A percentile compares a stretch with the other conserved stretches of the same genome.
These are phyloP conservation scores for Coregonus ussuriensis DNA, from an alignment of 2,797 vertebrate genomes.

Conservation along the genomic window DNA sequence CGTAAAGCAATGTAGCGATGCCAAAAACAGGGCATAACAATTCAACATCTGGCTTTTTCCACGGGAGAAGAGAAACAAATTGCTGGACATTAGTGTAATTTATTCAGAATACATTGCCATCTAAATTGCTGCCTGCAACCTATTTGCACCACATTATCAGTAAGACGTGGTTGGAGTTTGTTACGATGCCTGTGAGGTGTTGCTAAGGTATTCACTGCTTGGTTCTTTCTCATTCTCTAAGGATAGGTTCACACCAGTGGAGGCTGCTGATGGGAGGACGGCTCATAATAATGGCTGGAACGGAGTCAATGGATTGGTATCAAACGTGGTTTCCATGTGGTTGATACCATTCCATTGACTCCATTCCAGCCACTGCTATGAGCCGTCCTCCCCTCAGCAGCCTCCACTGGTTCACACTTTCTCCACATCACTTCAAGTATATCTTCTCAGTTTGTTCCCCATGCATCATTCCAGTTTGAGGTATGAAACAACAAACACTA, in stretches of 20 bases:
- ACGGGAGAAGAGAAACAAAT: slow-evolving; percentile 59
- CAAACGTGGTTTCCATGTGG: too few relatives aligned
- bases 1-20: slow-evolving; percentile 5
- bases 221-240: not conserved
- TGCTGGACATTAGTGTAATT: slow-evolving; percentile 77
- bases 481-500: not conserved
- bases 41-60: slow-evolving; percentile 50
- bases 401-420: not conserved
- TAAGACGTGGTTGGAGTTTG: slow-evolving; percentile 63
- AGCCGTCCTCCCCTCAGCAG: too few relatives aligned
- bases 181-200: slow-evolving; percentile 54
- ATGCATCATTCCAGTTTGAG: not conserved
- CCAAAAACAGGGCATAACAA: slow-evolving; percentile 30
- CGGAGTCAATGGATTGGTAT: too few relatives aligned
- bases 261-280: not conserved
- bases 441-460: not conserved
- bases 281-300: too few relatives aligned
- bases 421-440: not conserved
- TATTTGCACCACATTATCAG: slow-evolving; percentile 76
- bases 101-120: slow-evolving; percentile 73
- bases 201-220: slow-evolving; percentile 2
- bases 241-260: not conserved
- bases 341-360: too few relatives aligned
- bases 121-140: slow-evolving; percentile 76
- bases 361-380: too few relatives aligned